Conservation (phyloP, 2,113 vertebrate genomes). For the Ceyx melanurus region DNA sequence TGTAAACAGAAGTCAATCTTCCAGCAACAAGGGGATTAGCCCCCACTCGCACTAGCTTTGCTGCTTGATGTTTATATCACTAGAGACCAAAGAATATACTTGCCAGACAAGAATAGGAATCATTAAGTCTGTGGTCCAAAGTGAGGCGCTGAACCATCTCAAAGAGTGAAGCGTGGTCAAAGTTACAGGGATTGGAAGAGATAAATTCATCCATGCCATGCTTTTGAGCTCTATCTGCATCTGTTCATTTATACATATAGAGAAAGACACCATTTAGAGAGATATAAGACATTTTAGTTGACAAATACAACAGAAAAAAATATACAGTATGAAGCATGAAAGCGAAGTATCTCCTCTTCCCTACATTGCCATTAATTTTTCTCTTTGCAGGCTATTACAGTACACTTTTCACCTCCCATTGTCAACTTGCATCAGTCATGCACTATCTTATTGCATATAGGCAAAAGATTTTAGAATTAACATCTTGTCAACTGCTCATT, state of each 20-base stretch:
- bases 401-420: slow-evolving; percentile 83
- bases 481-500: slow-evolving; percentile 73
- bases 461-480: slow-evolving; percentile 76
- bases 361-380: slow-evolving; percentile 64
- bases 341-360: slow-evolving; percentile 49
- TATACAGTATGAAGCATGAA: slow-evolving; percentile 75
- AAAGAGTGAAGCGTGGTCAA: slow-evolving; percentile 96
- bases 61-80: slow-evolving; percentile 70
- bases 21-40: slow-evolving; percentile 47
- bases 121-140: slow-evolving; percentile 98
- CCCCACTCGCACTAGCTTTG: slow-evolving; percentile 54
- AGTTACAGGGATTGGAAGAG: slow-evolving; percentile 98
- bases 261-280: slow-evolving; percentile 89
- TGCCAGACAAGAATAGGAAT: slow-evolving; percentile 99
- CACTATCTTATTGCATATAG: slow-evolving; percentile 71
- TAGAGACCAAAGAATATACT: slow-evolving; percentile 84
- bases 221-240: slow-evolving; percentile 99
- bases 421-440: slow-evolving; percentile 96
- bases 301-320: slow-evolving; percentile 76
- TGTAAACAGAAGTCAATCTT: slow-evolving; percentile 50
- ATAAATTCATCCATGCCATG: slow-evolving; percentile 99
- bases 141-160: slow-evolving; percentile 97
- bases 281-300: slow-evolving; percentile 79
- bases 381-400: slow-evolving; percentile 54
- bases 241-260: slow-evolving; percentile 95